Percentiles rank a stretch among this genome's conserved stretches.
These are phyloP conservation scores for Drosophila burlai DNA, from an alignment of 1,140 invertebrate species.

Conservation along the genomic window DNA sequence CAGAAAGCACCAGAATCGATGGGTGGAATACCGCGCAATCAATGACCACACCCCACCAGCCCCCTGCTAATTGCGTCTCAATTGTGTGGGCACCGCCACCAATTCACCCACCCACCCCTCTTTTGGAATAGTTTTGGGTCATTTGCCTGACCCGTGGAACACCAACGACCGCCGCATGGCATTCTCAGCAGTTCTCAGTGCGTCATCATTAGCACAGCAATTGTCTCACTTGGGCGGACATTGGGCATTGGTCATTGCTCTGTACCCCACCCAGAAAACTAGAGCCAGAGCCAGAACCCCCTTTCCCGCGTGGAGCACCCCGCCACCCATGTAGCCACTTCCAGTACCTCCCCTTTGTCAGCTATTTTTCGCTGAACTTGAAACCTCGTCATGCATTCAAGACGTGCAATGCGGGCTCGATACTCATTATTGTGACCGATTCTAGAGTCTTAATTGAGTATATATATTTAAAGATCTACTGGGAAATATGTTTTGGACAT, in stretches of 20 bases:
- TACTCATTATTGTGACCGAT: constrained; percentile 12
- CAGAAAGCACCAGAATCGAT: constrained; percentile 16
- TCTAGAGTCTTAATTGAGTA: neutral
- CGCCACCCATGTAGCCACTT: neutral
- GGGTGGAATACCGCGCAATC: constrained; percentile 35
- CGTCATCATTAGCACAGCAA: constrained; percentile 47
- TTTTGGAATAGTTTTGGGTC: constrained; percentile 45
- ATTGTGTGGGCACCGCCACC: constrained; percentile 14
- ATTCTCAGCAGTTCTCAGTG: constrained; percentile 35
- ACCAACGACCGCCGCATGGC: constrained; percentile 12
- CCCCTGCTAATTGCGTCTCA: constrained; percentile 35
- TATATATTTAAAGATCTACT: neutral
- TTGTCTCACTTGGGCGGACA: constrained; percentile 48
- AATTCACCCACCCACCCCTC: neutral
- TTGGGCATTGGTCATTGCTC: constrained; percentile 45
- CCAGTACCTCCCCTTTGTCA: constrained; percentile 11
- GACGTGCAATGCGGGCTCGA: constrained; percentile 23
- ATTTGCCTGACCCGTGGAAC: constrained; percentile 47
- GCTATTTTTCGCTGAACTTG: constrained; percentile 47
- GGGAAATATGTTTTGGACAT: no score
- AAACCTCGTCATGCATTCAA: constrained; percentile 40
- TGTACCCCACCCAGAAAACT: constrained; percentile 16
- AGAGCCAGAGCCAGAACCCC: neutral
- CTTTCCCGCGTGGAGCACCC: neutral
- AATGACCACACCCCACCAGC: constrained; percentile 23